Evolutionary conservation across 2,113 vertebrate genomes (phyloP).

Genomic region (Oreochromis niloticus): DNA sequence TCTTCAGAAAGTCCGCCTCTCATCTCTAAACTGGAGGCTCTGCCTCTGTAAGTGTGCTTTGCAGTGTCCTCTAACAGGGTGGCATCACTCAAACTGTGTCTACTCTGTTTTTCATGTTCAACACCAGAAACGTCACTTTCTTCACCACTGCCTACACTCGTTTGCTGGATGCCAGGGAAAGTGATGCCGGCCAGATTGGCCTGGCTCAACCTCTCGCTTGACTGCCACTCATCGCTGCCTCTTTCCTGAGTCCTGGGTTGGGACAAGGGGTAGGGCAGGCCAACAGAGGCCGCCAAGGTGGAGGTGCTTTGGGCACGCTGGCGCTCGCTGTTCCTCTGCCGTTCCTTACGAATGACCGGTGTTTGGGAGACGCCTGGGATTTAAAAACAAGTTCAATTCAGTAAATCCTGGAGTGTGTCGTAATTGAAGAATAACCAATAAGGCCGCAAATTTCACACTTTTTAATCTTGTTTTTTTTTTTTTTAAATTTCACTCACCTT

Average conservation of each 20-base stretch:
- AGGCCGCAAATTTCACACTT: neutral
- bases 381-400: neutral
- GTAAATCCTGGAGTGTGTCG: neutral
- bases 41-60: conserved; percentile 49
- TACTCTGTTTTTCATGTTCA: neutral
- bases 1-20: neutral
- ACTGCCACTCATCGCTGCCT: conserved; percentile 25
- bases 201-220: conserved; percentile 29
- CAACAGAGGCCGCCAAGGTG: conserved; percentile 71
- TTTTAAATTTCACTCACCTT: neutral
- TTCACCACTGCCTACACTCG: neutral
- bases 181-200: conserved; percentile 53
- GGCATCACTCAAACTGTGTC: conserved; percentile 24
- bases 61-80: conserved; percentile 26
- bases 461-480: too few species aligned
- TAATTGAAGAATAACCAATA: neutral
- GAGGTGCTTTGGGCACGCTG: conserved; percentile 55
- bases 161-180: conserved; percentile 38
- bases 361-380: conserved; percentile 1
- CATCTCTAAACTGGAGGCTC: conserved; percentile 28
- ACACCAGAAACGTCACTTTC: neutral
- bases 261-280: conserved; percentile 65
- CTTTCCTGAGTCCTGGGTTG: neutral
- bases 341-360: conserved; percentile 42
- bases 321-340: conserved; percentile 47